These are phyloP conservation scores for Drosophila insularis DNA, from an alignment of 1,140 invertebrate species.

Conservation along the genomic window DNA sequence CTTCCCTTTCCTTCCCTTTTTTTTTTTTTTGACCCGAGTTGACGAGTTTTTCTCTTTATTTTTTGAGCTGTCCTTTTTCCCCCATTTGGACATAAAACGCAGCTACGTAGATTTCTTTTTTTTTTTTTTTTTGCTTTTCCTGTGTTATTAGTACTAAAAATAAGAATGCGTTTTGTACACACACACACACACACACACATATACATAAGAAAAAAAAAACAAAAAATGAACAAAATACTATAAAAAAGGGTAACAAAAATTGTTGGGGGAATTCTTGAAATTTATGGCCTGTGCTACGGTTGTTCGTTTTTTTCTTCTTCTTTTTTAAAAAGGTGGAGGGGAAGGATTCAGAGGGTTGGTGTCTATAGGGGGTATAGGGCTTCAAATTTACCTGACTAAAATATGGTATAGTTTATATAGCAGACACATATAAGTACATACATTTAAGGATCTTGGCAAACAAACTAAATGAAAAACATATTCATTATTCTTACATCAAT, in stretches of 20 bases:
- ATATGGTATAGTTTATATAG: too few species aligned
- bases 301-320: neutral
- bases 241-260: slow-evolving; percentile 38
- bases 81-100: slow-evolving; percentile 4
- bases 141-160: slow-evolving; percentile 18
- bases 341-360: neutral
- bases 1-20: slow-evolving; percentile 1
- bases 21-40: slow-evolving; percentile 5
- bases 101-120: neutral
- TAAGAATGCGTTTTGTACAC: slow-evolving; percentile 45
- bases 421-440: neutral
- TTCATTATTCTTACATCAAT: too few species aligned
- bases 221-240: slow-evolving; percentile 31
- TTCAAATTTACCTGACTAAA: neutral
- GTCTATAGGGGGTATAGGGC: neutral
- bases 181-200: slow-evolving; percentile 24
- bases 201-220: slow-evolving; percentile 9
- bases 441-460: too few species aligned
- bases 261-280: slow-evolving; percentile 26
- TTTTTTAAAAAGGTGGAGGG: neutral
- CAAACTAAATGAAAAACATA: too few species aligned
- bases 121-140: slow-evolving; percentile 7
- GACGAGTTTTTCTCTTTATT: slow-evolving; percentile 8
- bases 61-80: slow-evolving; percentile 19
- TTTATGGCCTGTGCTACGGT: slow-evolving; percentile 11